Conservation (phyloP, 2,113 vertebrate genomes). For the Malurus melanocephalus region DNA sequence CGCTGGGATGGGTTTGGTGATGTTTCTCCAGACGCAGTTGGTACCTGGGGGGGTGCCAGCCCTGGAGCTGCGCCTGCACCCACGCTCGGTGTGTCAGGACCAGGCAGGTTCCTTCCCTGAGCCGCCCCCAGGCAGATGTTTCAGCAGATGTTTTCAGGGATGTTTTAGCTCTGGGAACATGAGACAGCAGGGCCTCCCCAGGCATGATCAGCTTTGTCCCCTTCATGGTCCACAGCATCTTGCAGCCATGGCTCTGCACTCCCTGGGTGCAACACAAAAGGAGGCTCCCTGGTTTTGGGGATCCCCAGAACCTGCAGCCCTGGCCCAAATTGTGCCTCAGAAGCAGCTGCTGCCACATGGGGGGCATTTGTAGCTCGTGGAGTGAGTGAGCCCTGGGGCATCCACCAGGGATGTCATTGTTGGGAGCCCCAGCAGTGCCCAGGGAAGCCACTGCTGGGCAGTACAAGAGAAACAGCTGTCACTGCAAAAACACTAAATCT, state of each 20-base stretch:
- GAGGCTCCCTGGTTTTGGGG: neutral
- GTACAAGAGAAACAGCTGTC: neutral
- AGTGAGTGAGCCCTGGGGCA: neutral
- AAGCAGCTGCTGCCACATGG: neutral
- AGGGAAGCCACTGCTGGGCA: neutral
- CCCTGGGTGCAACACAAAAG: neutral
- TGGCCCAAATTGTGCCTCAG: neutral
- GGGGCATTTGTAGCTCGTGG: neutral
- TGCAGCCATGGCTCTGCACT: accelerated
- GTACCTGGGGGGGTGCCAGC: neutral
- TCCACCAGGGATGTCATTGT: neutral
- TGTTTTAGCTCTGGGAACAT: neutral
- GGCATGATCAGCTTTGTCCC: neutral
- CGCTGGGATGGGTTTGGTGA: neutral
- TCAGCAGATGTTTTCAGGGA: neutral
- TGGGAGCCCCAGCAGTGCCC: neutral
- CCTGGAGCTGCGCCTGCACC: neutral
- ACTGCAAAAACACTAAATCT: neutral
- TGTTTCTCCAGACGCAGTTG: neutral
- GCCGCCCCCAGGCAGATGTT: neutral
- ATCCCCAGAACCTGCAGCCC: neutral
- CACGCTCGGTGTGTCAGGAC: neutral
- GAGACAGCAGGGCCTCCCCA: neutral
- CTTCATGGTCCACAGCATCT: accelerated
- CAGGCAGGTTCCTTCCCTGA: neutral